These are phyloP conservation scores for Sebastes hubbsi DNA, from an alignment of 2,797 vertebrate species.

Conservation along the genomic window DNA sequence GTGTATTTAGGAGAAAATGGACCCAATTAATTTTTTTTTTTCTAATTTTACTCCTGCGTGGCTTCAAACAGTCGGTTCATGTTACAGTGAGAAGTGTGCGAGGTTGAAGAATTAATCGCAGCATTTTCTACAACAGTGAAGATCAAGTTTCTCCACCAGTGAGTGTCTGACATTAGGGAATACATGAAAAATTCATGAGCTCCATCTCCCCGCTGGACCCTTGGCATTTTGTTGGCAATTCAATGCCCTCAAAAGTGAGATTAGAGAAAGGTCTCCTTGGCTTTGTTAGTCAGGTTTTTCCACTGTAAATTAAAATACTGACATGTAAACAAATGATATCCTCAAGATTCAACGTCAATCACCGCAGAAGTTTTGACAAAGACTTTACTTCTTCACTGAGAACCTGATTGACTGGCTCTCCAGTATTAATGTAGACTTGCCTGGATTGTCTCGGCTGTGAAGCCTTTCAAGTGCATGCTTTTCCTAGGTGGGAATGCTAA, in stretches of 20 bases:
- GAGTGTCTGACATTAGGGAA: slow-evolving; percentile 55
- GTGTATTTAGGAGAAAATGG: background rate
- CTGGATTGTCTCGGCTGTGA: background rate
- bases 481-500: background rate
- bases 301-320: background rate
- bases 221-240: slow-evolving; percentile 61
- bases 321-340: background rate
- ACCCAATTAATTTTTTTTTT: background rate
- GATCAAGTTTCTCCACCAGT: slow-evolving; percentile 28
- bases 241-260: slow-evolving; percentile 30
- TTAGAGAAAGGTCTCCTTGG: slow-evolving; percentile 2
- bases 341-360: background rate
- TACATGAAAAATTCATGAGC: slow-evolving; percentile 62
- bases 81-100: slow-evolving; percentile 13
- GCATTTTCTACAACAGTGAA: slow-evolving; percentile 31
- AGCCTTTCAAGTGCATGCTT: background rate
- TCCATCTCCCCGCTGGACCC: slow-evolving; percentile 42
- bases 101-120: slow-evolving; percentile 46
- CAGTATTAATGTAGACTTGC: background rate
- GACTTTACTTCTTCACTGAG: background rate
- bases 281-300: background rate
- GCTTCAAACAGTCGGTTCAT: slow-evolving; percentile 11
- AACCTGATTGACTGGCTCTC: background rate
- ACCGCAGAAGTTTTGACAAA: background rate
- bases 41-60: slow-evolving; percentile 3